Percentiles rank a stretch among this genome's conserved stretches.
Evolutionary conservation across 2,888 invertebrate genomes (phyloP).

Genomic region (Napeogenes sylphis): DNA sequence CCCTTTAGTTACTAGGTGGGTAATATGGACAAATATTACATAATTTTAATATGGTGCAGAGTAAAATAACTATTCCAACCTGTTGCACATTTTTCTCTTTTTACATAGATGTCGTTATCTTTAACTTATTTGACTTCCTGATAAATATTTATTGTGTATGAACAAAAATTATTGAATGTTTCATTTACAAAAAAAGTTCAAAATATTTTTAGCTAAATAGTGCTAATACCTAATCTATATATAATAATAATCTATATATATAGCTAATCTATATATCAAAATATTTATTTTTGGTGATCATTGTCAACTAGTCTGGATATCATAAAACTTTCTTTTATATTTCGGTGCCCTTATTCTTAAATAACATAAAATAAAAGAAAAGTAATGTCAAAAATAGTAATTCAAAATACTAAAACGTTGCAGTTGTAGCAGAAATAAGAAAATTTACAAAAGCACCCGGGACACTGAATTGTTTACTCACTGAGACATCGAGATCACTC

Average conservation of each 20-base stretch:
- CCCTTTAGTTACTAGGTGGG: not conserved
- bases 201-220: too few relatives aligned
- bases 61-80: not conserved
- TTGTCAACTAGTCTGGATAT: too few relatives aligned
- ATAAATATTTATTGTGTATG: too few relatives aligned
- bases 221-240: too few relatives aligned
- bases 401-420: not conserved
- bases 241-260: too few relatives aligned
- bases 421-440: not conserved
- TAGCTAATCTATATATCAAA: too few relatives aligned
- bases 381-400: not conserved
- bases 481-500: constrained; percentile 18
- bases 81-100: not conserved
- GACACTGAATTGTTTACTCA: constrained; percentile 17
- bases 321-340: too few relatives aligned
- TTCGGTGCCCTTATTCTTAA: not conserved
- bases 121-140: too few relatives aligned
- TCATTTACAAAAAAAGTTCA: too few relatives aligned
- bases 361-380: not conserved
- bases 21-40: not conserved
- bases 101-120: too few relatives aligned
- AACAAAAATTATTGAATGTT: too few relatives aligned
- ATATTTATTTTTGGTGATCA: too few relatives aligned
- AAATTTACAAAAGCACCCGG: constrained; percentile 6
- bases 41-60: not conserved